These are phyloP conservation scores for Meriones unguiculatus DNA, from an alignment of 2,113 vertebrate species.

Conservation along the genomic window DNA sequence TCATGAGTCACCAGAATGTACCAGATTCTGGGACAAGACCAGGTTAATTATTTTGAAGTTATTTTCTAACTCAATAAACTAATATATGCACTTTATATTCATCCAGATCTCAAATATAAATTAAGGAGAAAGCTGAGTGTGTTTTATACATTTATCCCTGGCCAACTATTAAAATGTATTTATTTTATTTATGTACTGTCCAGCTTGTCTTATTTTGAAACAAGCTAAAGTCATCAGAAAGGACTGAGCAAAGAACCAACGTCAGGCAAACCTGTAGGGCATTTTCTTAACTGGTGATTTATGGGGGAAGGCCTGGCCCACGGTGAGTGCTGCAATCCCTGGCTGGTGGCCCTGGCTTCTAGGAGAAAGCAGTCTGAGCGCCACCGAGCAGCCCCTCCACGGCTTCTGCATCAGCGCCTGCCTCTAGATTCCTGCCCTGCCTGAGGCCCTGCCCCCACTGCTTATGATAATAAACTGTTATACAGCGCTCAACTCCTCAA, in stretches of 20 bases:
- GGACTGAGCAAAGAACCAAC: not conserved
- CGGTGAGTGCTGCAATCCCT: no score
- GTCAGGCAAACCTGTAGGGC: not conserved
- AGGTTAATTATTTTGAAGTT: not conserved
- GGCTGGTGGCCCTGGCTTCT: not conserved
- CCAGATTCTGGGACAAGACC: conserved; percentile 19
- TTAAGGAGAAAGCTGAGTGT: conserved; percentile 17
- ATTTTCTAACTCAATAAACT: conserved; percentile 43
- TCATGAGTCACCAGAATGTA: not conserved
- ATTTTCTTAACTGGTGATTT: not conserved
- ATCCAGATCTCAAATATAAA: conserved; percentile 13
- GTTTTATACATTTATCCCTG: conserved; percentile 52
- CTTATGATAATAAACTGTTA: not conserved
- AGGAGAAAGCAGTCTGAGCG: not conserved
- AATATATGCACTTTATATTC: conserved; percentile 14
- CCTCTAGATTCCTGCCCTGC: not conserved
- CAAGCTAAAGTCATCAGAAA: not conserved
- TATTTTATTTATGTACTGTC: not conserved
- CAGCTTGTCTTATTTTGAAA: not conserved
- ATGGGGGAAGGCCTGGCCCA: no score
- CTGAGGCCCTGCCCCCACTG: not conserved
- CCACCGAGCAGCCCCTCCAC: not conserved
- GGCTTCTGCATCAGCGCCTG: not conserved
- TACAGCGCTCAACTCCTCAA: not conserved
- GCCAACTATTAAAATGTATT: conserved; percentile 43